These are phyloP conservation scores for Sebastes vulpes DNA, from an alignment of 2,797 vertebrate genomes.

Conservation along the genomic window DNA sequence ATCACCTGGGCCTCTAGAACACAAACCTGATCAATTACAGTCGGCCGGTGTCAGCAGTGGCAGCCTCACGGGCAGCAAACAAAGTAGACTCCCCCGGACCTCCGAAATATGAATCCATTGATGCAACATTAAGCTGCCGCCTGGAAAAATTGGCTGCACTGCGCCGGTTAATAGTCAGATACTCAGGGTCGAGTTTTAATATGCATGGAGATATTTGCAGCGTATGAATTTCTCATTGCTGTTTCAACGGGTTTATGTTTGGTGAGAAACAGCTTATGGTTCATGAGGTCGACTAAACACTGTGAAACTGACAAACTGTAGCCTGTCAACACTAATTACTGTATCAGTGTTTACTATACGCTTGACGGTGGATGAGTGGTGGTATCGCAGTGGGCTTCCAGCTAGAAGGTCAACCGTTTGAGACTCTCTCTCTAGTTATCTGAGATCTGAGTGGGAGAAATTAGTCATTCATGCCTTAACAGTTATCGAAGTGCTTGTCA, in stretches of 20 bases:
- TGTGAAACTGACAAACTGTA: not conserved
- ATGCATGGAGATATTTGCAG: conserved; percentile 53
- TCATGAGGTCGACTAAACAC: conserved; percentile 29
- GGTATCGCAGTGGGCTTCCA: not conserved
- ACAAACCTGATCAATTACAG: conserved; percentile 68
- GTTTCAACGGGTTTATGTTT: conserved; percentile 12
- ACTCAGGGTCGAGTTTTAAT: conserved; percentile 63
- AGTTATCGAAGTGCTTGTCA: conserved; percentile 1
- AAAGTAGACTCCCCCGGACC: conserved; percentile 16
- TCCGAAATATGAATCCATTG: conserved; percentile 57
- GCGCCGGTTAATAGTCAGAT: conserved; percentile 34
- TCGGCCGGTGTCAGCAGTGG: conserved; percentile 44
- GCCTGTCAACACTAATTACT: conserved; percentile 22
- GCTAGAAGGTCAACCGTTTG: not conserved
- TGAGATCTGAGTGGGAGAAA: conserved; percentile 1
- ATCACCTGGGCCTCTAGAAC: conserved; percentile 53
- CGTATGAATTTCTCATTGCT: conserved; percentile 33
- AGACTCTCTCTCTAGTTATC: not conserved
- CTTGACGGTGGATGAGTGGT: not conserved
- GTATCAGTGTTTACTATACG: not conserved
- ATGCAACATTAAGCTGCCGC: conserved; percentile 58
- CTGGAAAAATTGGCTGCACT: conserved; percentile 58
- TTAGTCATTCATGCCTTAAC: not conserved
- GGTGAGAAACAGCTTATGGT: conserved; percentile 8
- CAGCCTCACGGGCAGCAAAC: conserved; percentile 35